Evolutionary conservation across 2,888 invertebrate species (phyloP), one percentile per base, ranked within the genome.

Genomic region (Melanophora roralis): DNA sequence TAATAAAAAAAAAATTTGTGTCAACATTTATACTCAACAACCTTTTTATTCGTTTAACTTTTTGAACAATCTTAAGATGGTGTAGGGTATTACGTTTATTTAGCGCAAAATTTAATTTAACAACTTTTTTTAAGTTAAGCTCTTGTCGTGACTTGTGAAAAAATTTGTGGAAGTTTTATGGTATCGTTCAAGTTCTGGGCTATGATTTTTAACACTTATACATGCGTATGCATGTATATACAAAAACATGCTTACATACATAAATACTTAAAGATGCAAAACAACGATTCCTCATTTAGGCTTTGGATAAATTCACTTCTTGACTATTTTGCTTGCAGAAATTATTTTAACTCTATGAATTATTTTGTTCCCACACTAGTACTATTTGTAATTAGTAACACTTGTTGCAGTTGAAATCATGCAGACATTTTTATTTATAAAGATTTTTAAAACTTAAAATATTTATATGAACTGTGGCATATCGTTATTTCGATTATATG

Each of bases 171-270:
- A 21, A n/a, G n/a, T 53, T 14, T 47, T 49, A 16, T 67, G 34
- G 67, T 47, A 75, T 62, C 57, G 59, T 78, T 62, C 69, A 71
- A 75, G 79, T 79, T 80, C 78, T 78, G 78, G 75, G 71, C 47
- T 75, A 62, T 32, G 43, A 53, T 72, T 27, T 49, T 43, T 45
- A 19, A 60, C 38, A 32, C 45, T 27, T 6, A 27, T 27, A 27
- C 27, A 27, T 6, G 6, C 27, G 6, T 3, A 27, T 27, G 3
- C 27, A 27, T 27, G 27, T 6, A n/a, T n/a, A n/a, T n/a, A n/a
- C n/a, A n/a, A n/a, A n/a, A n/a, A 34, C 62, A 16, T 34, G n/a
- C 19, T 32, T 7, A n/a, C 51, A 14, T 32, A 32, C 51, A 34
- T 12, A 45, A 7, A 6, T 45, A 8, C 0, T 2, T 45, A 21